These are phyloP conservation scores for Limnodromus scolopaceus DNA, from an alignment of 2,797 vertebrate species.

Conservation along the genomic window DNA sequence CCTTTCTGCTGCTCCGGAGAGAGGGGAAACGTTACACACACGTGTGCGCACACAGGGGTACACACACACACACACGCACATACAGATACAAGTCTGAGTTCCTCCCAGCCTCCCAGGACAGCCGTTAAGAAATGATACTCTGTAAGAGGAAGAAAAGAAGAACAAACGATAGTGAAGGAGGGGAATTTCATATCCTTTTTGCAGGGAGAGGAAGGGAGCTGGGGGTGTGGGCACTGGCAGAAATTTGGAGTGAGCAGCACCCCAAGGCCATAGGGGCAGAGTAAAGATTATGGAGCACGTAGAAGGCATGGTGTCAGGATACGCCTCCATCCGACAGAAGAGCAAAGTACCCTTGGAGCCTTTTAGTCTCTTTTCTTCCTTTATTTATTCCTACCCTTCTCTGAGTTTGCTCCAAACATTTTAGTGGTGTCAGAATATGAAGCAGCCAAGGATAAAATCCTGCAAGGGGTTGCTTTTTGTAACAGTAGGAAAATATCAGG, in stretches of 20 bases:
- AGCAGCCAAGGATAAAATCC: not conserved
- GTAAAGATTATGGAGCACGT: accelerated
- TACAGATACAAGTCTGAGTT: not conserved
- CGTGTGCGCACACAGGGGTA: accelerated
- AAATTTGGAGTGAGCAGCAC: not conserved
- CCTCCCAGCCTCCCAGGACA: not conserved
- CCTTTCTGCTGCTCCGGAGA: not conserved
- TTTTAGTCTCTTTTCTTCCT: not conserved
- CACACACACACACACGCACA: too few species aligned
- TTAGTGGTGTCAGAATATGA: not conserved
- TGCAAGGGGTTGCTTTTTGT: not conserved
- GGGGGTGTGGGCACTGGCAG: not conserved
- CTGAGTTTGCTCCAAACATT: not conserved
- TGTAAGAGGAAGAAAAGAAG: not conserved
- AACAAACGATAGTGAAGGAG: not conserved
- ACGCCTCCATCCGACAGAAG: not conserved
- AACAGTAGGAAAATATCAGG: not conserved
- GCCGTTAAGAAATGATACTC: not conserved
- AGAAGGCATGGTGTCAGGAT: not conserved
- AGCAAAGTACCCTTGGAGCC: not conserved
- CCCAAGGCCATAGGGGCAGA: not conserved
- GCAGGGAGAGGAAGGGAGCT: not conserved
- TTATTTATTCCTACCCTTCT: not conserved
- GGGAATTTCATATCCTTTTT: not conserved
- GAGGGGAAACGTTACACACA: not conserved